Evolutionary conservation across 23 tunicate species (phyloP).

Genomic region (Halocynthia roretzi): DNA sequence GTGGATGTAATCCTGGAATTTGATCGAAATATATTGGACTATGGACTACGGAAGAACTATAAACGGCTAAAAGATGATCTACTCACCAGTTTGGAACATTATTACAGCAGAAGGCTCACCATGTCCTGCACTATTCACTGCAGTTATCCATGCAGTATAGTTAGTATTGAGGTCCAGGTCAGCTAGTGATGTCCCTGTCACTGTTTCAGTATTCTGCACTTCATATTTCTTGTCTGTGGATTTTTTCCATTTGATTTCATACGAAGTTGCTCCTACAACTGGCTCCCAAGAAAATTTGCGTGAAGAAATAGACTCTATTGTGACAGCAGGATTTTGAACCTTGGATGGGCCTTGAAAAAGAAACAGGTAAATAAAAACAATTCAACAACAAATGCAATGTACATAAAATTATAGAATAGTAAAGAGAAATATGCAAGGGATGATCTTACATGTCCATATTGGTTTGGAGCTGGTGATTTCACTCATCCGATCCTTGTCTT

Average conservation of each 20-base stretch:
- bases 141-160: neutral
- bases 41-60: no score
- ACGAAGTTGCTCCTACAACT: neutral
- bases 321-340: neutral
- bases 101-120: neutral
- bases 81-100: neutral
- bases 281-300: neutral
- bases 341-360: neutral
- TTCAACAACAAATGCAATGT: no score
- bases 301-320: neutral
- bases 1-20: no score
- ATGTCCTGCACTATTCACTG: neutral
- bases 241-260: neutral
- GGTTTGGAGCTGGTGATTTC: neutral
- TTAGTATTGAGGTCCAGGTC: neutral
- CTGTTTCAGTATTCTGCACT: no score
- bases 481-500: neutral
- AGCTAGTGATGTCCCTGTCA: neutral
- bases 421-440: neutral
- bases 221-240: no score
- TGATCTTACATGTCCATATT: conserved; percentile 4
- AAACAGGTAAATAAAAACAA: no score
- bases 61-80: neutral
- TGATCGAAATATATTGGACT: no score
- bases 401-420: no score